Percentiles rank a stretch among this genome's conserved stretches.
phyloP scores from a whole-genome alignment of 2,113 vertebrate species.

The Onychorhynchus coronatus region DNA sequence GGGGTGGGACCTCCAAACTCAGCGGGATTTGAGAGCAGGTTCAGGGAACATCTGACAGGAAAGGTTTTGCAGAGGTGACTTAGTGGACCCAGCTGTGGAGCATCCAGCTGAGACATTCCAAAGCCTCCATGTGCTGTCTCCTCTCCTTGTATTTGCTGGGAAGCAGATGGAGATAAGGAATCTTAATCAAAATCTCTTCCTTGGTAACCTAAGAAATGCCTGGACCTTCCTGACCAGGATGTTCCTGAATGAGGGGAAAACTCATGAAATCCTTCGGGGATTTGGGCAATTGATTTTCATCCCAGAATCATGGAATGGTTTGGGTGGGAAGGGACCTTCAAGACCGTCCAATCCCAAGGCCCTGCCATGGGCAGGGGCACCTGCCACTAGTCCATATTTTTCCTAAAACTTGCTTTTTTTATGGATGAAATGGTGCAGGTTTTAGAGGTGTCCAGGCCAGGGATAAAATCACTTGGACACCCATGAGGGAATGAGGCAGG shows the following conservation, averaged over 20 bases:
- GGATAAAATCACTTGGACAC: not conserved
- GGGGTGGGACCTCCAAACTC: not conserved
- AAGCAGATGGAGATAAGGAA: not conserved
- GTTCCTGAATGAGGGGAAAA: not conserved
- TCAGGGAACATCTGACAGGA: not conserved
- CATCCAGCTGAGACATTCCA: not conserved
- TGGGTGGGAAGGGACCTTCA: not conserved
- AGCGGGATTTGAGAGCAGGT: not conserved
- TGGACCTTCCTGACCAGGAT: not conserved
- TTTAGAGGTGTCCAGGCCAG: not conserved
- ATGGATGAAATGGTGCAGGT: not conserved
- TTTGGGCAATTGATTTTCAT: not conserved
- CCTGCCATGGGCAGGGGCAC: not conserved
- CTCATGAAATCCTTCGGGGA: not conserved
- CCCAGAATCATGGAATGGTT: not conserved
- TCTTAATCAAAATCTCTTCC: not conserved
- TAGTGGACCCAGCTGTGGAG: not conserved
- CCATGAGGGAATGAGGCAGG: not conserved
- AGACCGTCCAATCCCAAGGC: not conserved
- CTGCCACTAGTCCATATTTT: not conserved
- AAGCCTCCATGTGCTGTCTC: not conserved
- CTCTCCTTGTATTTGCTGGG: not conserved
- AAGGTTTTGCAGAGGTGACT: not conserved
- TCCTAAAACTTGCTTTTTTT: not conserved
- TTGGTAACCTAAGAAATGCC: not conserved